Conservation (phyloP, 2,797 vertebrate genomes). For the Sebastes vulpes region DNA sequence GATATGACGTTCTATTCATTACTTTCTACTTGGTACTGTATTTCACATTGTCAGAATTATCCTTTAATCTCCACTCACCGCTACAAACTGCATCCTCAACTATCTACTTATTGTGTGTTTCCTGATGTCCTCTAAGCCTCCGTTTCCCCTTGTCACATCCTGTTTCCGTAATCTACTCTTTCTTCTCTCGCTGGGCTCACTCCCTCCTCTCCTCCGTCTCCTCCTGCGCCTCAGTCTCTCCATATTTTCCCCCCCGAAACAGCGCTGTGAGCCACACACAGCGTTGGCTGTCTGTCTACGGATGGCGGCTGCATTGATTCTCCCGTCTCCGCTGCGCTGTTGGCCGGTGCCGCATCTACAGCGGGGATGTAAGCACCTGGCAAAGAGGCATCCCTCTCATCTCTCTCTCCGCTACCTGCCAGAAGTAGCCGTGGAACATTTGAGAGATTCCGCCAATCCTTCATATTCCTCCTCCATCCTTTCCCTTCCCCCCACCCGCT, state of each 20-base stretch:
- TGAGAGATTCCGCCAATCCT: constrained; percentile 50
- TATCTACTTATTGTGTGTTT: constrained; percentile 1
- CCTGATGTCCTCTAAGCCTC: constrained; percentile 35
- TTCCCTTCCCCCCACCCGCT: not conserved
- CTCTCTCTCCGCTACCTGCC: constrained; percentile 38
- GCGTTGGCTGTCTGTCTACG: constrained; percentile 9
- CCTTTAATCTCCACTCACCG: constrained; percentile 22
- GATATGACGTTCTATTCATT: not conserved
- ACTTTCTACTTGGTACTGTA: not conserved
- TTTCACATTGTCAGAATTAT: constrained; percentile 7
- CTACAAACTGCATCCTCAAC: constrained; percentile 5
- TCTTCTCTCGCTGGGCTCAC: not conserved
- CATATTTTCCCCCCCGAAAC: not conserved
- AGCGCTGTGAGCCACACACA: constrained; percentile 8
- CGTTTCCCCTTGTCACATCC: constrained; percentile 41
- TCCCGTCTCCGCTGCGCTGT: constrained; percentile 8
- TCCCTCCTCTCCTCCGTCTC: constrained; percentile 5
- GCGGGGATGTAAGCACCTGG: constrained; percentile 43
- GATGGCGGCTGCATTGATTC: constrained; percentile 18
- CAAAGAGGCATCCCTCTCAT: constrained; percentile 34
- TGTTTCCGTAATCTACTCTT: constrained; percentile 39
- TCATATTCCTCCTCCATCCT: constrained; percentile 37
- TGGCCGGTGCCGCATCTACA: constrained; percentile 15
- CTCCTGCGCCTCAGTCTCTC: not conserved
- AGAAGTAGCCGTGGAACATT: constrained; percentile 37